Percentiles rank a stretch among this genome's conserved stretches.
Evolutionary conservation across 1,140 invertebrate genomes (phyloP).

Genomic region (Leptopilina clavipes): DNA sequence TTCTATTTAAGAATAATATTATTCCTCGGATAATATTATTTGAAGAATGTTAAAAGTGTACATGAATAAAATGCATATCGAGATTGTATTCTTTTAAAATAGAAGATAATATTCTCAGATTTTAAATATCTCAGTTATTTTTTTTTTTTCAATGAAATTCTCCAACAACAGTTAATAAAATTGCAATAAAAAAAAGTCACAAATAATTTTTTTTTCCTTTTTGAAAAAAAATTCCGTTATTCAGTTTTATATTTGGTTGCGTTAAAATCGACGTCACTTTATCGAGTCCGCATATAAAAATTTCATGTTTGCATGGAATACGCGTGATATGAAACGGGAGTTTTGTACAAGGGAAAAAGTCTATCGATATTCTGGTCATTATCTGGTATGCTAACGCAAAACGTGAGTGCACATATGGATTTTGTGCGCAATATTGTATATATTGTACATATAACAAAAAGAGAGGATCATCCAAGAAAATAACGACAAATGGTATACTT

Average conservation of each 20-base stretch:
- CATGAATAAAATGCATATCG: too few relatives aligned
- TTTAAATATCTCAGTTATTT: too few relatives aligned
- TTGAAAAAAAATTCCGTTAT: background rate
- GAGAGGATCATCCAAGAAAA: background rate
- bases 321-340: conserved; percentile 21
- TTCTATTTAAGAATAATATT: too few relatives aligned
- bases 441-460: background rate
- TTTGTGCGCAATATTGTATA: background rate
- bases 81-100: too few relatives aligned
- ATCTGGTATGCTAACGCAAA: conserved; percentile 29
- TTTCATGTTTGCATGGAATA: conserved; percentile 19
- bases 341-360: conserved; percentile 27
- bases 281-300: background rate
- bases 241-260: conserved; percentile 19
- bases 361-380: conserved; percentile 34
- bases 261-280: background rate
- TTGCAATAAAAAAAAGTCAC: background rate
- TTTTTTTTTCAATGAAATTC: too few relatives aligned
- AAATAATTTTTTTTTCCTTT: background rate
- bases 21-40: too few relatives aligned
- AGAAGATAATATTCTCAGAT: too few relatives aligned
- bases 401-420: conserved; percentile 28
- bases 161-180: background rate
- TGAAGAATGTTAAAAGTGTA: too few relatives aligned
- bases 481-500: background rate